Conservation (phyloP, 2,113 vertebrate genomes). For the Geococcyx californianus region DNA sequence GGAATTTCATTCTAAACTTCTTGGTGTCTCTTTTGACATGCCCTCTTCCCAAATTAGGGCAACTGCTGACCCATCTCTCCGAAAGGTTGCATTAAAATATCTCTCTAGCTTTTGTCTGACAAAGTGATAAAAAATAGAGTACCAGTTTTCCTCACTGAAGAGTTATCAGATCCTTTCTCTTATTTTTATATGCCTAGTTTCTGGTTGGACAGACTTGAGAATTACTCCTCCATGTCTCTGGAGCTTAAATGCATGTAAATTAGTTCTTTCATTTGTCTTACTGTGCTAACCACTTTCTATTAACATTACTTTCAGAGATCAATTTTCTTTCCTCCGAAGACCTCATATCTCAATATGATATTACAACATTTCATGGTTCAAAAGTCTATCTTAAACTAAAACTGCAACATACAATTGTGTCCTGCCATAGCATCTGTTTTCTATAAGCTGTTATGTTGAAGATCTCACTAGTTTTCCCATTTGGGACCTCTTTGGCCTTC, state of each 20-base stretch:
- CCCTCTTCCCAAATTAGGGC: not conserved
- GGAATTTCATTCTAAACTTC: not conserved
- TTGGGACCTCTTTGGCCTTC: not conserved
- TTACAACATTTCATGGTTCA: not conserved
- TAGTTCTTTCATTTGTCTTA: not conserved
- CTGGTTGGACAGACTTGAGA: not conserved
- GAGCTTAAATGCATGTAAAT: conserved; percentile 13
- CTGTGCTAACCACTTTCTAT: not conserved
- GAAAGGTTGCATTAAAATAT: not conserved
- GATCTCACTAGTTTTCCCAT: not conserved
- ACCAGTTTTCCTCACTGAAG: not conserved
- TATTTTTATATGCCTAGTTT: not conserved
- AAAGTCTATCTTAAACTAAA: not conserved
- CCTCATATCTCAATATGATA: not conserved
- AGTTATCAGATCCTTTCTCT: not conserved
- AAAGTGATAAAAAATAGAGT: not conserved
- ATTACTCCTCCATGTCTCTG: not conserved
- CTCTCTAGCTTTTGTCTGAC: not conserved
- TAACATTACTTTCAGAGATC: conserved; percentile 7
- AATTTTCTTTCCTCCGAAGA: conserved; percentile 3
- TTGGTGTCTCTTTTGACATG: not conserved
- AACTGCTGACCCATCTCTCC: not conserved
- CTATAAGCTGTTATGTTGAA: not conserved
- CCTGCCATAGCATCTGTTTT: not conserved
- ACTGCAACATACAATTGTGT: not conserved